Percentiles rank a stretch among this genome's conserved stretches.
Evolutionary conservation across 2,113 vertebrate genomes (phyloP).

Genomic region (Perca flavescens): DNA sequence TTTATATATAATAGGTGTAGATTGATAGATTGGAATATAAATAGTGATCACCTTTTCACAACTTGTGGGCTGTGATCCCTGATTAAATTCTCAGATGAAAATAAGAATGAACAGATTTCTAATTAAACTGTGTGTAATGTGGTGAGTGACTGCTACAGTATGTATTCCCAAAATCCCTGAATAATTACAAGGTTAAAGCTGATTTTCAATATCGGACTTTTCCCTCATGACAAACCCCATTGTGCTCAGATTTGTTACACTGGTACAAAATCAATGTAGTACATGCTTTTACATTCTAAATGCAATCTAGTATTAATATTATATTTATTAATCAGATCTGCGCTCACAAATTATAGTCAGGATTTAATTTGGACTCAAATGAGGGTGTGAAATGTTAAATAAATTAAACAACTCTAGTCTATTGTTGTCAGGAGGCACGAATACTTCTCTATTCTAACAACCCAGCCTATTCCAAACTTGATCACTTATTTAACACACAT

Average conservation of each 20-base stretch:
- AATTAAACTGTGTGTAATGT: conserved; percentile 27
- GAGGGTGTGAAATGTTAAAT: neutral
- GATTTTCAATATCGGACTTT: neutral
- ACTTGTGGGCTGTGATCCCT: conserved; percentile 2
- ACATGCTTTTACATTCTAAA: neutral
- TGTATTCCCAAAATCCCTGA: neutral
- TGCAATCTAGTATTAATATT: neutral
- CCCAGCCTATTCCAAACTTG: neutral
- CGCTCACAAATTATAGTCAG: neutral
- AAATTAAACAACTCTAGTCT: too few species aligned
- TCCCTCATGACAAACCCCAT: neutral
- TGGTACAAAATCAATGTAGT: neutral
- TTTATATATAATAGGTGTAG: neutral
- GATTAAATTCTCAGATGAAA: conserved; percentile 4
- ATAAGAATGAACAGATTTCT: neutral
- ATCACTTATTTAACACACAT: neutral
- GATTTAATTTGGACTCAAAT: neutral
- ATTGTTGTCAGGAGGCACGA: neutral
- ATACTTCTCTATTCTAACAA: neutral
- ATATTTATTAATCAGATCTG: neutral
- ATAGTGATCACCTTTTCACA: neutral
- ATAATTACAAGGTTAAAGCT: conserved; percentile 5
- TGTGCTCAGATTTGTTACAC: neutral
- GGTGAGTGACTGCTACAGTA: neutral
- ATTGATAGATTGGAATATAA: neutral